These are phyloP conservation scores for Rotaria socialis DNA, from an alignment of 2,888 invertebrate genomes.

Conservation along the genomic window DNA sequence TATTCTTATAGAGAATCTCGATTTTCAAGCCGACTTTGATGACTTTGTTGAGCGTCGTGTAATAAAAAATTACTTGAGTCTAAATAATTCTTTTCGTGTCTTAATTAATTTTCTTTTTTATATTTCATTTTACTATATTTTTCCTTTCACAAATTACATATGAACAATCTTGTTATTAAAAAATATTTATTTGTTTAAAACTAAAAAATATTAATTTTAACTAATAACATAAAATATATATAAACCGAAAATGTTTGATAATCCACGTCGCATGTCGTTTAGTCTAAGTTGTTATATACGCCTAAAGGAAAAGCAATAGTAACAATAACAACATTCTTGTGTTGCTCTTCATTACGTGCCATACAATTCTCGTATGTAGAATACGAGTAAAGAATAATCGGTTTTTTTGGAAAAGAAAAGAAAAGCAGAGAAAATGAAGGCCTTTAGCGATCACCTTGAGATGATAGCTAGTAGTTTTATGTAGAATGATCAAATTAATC, in stretches of 20 bases:
- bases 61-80: not conserved
- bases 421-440: not conserved
- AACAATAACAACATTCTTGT: not conserved
- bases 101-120: not conserved
- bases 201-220: not conserved
- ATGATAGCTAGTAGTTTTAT: not conserved
- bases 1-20: no score
- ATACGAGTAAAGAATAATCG: not conserved
- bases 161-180: not conserved
- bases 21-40: not conserved
- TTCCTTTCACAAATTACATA: not conserved
- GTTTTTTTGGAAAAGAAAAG: not conserved
- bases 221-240: not conserved
- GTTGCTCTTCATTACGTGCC: not conserved
- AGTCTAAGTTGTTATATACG: not conserved
- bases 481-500: slow-evolving; percentile 16
- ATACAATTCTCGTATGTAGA: not conserved
- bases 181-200: not conserved
- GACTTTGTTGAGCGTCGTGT: not conserved
- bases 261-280: not conserved
- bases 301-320: not conserved
- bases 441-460: not conserved
- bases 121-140: not conserved
- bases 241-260: not conserved
- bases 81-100: not conserved